Conservation (phyloP, 2,797 vertebrate species). For the Furcifer pardalis region DNA sequence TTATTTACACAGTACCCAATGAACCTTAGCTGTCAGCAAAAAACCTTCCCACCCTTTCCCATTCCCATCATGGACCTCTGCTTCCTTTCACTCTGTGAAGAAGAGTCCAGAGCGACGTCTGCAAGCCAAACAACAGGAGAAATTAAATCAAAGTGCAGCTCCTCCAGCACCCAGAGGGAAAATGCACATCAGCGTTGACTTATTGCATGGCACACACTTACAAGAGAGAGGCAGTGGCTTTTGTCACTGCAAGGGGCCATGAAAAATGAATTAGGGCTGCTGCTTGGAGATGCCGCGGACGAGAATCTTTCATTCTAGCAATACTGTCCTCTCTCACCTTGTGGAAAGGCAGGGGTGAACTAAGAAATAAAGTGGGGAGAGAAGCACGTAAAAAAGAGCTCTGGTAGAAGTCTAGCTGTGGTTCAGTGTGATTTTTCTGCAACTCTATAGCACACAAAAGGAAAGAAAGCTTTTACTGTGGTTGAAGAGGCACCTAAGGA, state of each 20-base stretch:
- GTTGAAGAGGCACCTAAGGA: background rate
- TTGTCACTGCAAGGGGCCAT: slow-evolving; percentile 82
- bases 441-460: background rate
- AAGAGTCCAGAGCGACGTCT: slow-evolving; percentile 63
- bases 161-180: slow-evolving; percentile 73
- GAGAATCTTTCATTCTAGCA: slow-evolving; percentile 79
- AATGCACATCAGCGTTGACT: slow-evolving; percentile 82
- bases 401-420: slow-evolving; percentile 22
- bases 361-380: background rate
- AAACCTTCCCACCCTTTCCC: slow-evolving; percentile 33
- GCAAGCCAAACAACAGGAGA: slow-evolving; percentile 76
- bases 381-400: slow-evolving; percentile 10
- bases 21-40: slow-evolving; percentile 71
- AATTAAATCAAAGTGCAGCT: slow-evolving; percentile 80
- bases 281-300: slow-evolving; percentile 77
- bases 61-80: slow-evolving; percentile 33
- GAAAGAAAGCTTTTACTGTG: background rate
- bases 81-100: slow-evolving; percentile 55
- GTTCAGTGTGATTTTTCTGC: slow-evolving; percentile 16
- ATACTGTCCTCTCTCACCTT: slow-evolving; percentile 80
- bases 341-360: slow-evolving; percentile 52
- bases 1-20: slow-evolving; percentile 73
- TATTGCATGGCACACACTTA: slow-evolving; percentile 75
- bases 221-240: slow-evolving; percentile 78
- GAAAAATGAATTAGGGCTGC: slow-evolving; percentile 83